Evolutionary conservation across 1,140 invertebrate species (phyloP).

Genomic region (Sarcophaga peregrina): DNA sequence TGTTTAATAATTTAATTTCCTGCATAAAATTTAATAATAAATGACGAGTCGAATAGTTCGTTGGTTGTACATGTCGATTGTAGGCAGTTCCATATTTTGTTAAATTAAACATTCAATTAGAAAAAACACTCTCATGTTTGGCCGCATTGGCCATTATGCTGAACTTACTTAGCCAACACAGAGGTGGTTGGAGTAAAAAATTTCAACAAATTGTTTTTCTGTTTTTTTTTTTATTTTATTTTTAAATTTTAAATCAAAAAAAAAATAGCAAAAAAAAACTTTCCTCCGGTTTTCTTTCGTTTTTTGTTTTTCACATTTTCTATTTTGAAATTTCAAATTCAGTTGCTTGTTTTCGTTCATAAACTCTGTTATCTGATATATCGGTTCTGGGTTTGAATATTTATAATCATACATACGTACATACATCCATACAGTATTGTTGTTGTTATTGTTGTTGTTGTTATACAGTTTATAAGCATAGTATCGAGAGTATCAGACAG

Average conservation of each 20-base stretch:
- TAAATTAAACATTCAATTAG: conserved; percentile 13
- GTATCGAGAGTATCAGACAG: not conserved
- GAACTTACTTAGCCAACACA: not conserved
- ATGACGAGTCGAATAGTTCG: no score
- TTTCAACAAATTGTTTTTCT: not conserved
- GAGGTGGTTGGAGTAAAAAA: not conserved
- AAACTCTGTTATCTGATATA: not conserved
- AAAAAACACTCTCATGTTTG: no score
- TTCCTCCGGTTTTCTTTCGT: no score
- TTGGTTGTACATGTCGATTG: not conserved
- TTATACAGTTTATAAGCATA: no score
- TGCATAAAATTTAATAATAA: no score
- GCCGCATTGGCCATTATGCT: not conserved
- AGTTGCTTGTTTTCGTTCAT: conserved; percentile 11
- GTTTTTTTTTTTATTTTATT: not conserved
- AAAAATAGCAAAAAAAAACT: not conserved
- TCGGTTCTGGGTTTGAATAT: not conserved
- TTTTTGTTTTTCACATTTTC: no score
- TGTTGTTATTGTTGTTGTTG: no score
- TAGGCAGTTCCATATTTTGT: conserved; percentile 9
- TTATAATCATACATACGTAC: not conserved
- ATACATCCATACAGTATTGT: no score
- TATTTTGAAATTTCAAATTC: not conserved
- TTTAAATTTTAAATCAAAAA: not conserved
- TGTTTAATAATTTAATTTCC: no score